These are phyloP conservation scores for Orthonyx spaldingii DNA, from an alignment of 2,113 vertebrate species.

Conservation along the genomic window DNA sequence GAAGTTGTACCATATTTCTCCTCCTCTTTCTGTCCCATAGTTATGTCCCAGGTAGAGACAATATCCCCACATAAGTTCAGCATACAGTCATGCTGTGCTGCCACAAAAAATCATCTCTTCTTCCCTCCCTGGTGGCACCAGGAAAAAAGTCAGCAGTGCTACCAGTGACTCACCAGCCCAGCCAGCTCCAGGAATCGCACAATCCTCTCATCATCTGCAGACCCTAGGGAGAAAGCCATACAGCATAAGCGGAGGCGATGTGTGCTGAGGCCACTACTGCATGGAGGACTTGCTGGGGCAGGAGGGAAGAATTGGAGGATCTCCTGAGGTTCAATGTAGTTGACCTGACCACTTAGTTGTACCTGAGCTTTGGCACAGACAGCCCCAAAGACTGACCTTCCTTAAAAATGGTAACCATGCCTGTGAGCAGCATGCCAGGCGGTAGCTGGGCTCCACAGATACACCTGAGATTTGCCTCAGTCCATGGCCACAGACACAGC, in stretches of 20 bases:
- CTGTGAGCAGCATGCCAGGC: not conserved
- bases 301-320: not conserved
- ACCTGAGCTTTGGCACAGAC: not conserved
- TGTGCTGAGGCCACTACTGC: not conserved
- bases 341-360: not conserved
- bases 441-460: not conserved
- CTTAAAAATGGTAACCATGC: not conserved
- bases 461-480: not conserved
- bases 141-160: not conserved
- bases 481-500: not conserved
- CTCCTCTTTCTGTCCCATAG: not conserved
- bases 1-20: not conserved
- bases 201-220: slow-evolving; percentile 90
- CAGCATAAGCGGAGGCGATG: not conserved
- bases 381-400: not conserved
- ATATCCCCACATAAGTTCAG: not conserved
- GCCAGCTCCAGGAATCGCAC: slow-evolving; percentile 83
- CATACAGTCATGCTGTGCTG: not conserved
- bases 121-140: not conserved
- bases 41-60: not conserved
- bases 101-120: not conserved
- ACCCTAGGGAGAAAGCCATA: slow-evolving; percentile 69
- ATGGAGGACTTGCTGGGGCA: not conserved
- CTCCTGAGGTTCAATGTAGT: not conserved
- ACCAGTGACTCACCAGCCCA: slow-evolving; percentile 83